Evolutionary conservation across 1,140 invertebrate genomes (phyloP).

Genomic region (Luehdorfia chinensis): DNA sequence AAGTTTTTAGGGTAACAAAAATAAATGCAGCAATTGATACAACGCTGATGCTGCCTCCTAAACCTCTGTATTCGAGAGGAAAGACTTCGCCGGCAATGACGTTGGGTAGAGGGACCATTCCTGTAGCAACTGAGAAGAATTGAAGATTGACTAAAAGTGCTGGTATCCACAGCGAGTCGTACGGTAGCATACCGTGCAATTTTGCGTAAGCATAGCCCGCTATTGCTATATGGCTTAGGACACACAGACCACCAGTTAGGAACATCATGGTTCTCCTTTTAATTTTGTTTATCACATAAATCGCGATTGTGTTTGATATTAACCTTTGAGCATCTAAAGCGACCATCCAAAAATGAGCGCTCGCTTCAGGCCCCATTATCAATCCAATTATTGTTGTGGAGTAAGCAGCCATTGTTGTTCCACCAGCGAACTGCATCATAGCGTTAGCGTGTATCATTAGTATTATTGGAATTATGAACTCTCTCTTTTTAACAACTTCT

Average conservation of each 20-base stretch:
- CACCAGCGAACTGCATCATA: constrained; percentile 48
- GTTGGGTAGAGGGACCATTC: constrained; percentile 49
- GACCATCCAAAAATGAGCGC: constrained; percentile 81
- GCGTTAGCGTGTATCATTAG: constrained; percentile 46
- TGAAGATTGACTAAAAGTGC: constrained; percentile 45
- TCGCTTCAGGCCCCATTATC: constrained; percentile 62
- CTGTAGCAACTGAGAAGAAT: constrained; percentile 41
- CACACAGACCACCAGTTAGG: constrained; percentile 29
- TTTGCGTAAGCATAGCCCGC: constrained; percentile 38
- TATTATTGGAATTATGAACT: constrained; percentile 57
- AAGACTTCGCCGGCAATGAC: constrained; percentile 55
- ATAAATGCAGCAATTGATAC: constrained; percentile 25
- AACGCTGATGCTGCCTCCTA: constrained; percentile 41
- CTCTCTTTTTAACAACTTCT: constrained; percentile 35
- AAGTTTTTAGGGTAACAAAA: constrained; percentile 38
- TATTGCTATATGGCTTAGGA: constrained; percentile 38
- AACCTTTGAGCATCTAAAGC: constrained; percentile 78
- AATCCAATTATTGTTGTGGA: constrained; percentile 78
- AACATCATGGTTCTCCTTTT: constrained; percentile 52
- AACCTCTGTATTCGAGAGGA: constrained; percentile 44
- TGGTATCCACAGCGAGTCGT: constrained; percentile 43
- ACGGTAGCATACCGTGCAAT: constrained; percentile 21
- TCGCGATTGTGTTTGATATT: constrained; percentile 52
- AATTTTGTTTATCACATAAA: constrained; percentile 48
- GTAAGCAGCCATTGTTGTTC: constrained; percentile 80